A percentile compares a stretch with the other conserved stretches of the same genome.
Conservation (phyloP, 2,888 invertebrate genomes). For the Synergus japonicus region DNA sequence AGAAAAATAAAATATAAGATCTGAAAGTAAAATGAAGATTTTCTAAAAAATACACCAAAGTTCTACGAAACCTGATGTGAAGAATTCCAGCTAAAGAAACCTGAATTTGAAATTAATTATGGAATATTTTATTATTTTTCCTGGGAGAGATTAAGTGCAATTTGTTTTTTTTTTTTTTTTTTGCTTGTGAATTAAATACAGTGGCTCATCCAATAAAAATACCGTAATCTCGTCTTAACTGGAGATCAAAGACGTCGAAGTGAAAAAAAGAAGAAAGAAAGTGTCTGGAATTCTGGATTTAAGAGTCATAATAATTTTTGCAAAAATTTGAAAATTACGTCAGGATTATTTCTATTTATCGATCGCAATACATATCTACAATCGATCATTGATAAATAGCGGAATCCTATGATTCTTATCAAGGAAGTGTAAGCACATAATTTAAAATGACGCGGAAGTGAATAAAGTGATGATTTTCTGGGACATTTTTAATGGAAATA, state of each 20-base stretch:
- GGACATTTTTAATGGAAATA: neutral
- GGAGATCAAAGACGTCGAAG: neutral
- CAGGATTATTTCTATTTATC: neutral
- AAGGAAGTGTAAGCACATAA: conserved; percentile 36
- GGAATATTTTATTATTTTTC: neutral
- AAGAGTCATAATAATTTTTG: neutral
- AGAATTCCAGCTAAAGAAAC: neutral
- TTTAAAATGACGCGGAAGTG: conserved; percentile 23
- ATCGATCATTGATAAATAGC: conserved; percentile 24
- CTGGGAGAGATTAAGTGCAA: neutral
- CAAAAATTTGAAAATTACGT: conserved; percentile 6
- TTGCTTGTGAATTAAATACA: neutral
- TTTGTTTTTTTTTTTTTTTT: neutral
- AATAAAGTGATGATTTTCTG: conserved; percentile 31
- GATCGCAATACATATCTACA: neutral
- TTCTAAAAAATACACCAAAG: neutral
- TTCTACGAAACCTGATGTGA: neutral
- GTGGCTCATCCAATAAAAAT: conserved; percentile 8
- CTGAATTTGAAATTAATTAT: neutral
- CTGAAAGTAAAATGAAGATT: neutral
- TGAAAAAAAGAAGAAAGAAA: neutral
- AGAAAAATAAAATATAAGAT: neutral
- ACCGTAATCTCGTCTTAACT: conserved; percentile 5
- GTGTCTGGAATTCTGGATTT: neutral
- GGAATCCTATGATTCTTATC: conserved; percentile 30